Base-by-base conservation (phyloP, 2,888 invertebrate species). In the Agonopterix subpropinquella region DNA sequence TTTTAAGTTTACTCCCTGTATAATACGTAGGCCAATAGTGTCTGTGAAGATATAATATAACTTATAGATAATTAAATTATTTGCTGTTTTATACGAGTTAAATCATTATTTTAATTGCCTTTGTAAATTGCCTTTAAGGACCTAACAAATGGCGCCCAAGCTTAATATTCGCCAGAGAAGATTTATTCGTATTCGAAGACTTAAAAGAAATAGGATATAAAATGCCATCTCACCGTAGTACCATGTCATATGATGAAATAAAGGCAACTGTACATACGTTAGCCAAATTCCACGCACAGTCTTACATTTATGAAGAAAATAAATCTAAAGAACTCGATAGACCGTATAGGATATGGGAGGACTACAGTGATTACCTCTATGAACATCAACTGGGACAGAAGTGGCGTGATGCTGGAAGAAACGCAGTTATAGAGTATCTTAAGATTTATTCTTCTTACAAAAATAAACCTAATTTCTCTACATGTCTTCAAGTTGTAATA, bases 271-370 rank as follows among this genome's bases (percentile, higher is more conserved):
- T 90, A 4, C 67, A 74, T 57, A 68, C 84, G 0, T 52, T 90
- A 46, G 90, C 90, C 0, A 74, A 62, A 54, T 89, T 90, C 59
- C 90, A 90, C 59, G 83, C 89, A 1, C 77, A 89, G 36, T 79
- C 87, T 0, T 73, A 78, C 11, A 81, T 89, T 48, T 85, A 74
- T 51, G 90, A 90, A 64, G 77, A 82, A 56, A 77, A 47, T 43
- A 86, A 65, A 65, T 78, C 61, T 56, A 77, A 57, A 54, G 68
- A 65, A 64, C 56, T 80, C 2, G 63, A 64, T 1, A 70, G 77
- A 58, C 66, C 67, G 0, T 86, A 84, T 49, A 72, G 75, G 47
- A 74, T 87, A 51, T 80, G 79, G 76, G 82, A 85, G 47, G 71
- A 83, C 8, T 87, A 70, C 48, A 64, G 66, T 11, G 62, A 77